Conservation (phyloP, 2,113 vertebrate species). For the Hypocryptadius cinnamomeus region DNA sequence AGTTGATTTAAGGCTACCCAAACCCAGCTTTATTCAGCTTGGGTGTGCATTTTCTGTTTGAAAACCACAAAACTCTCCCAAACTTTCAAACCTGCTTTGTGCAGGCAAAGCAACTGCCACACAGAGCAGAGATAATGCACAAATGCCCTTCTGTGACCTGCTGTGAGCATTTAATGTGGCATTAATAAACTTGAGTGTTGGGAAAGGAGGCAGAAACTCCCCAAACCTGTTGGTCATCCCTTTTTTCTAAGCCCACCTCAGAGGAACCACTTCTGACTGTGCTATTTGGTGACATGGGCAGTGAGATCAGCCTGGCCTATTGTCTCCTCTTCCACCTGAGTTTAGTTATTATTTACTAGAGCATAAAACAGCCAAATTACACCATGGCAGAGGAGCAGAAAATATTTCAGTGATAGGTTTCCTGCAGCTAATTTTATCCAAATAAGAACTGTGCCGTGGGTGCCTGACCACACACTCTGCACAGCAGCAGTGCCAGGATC, state of each 20-base stretch:
- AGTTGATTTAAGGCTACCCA: neutral
- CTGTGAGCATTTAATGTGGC: neutral
- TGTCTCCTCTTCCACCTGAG: neutral
- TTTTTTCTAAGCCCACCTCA: neutral
- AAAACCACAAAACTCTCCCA: neutral
- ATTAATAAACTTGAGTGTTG: neutral
- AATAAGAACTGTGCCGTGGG: neutral
- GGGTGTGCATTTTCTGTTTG: neutral
- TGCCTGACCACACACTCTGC: neutral
- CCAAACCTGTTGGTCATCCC: neutral
- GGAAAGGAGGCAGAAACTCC: neutral
- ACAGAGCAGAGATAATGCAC: neutral
- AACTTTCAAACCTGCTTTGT: neutral
- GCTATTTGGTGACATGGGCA: rapidly evolving
- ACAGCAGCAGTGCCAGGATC: neutral
- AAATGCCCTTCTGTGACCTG: neutral
- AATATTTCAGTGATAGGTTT: neutral
- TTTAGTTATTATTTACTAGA: neutral
- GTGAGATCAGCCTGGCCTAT: neutral
- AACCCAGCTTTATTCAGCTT: neutral
- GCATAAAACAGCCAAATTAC: neutral
- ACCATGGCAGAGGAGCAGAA: neutral
- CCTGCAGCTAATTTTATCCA: neutral
- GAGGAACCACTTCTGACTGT: neutral
- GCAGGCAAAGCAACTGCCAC: neutral